These are phyloP conservation scores for Leptinotarsa lineolata DNA, from an alignment of 1,140 invertebrate genomes.

Conservation along the genomic window DNA sequence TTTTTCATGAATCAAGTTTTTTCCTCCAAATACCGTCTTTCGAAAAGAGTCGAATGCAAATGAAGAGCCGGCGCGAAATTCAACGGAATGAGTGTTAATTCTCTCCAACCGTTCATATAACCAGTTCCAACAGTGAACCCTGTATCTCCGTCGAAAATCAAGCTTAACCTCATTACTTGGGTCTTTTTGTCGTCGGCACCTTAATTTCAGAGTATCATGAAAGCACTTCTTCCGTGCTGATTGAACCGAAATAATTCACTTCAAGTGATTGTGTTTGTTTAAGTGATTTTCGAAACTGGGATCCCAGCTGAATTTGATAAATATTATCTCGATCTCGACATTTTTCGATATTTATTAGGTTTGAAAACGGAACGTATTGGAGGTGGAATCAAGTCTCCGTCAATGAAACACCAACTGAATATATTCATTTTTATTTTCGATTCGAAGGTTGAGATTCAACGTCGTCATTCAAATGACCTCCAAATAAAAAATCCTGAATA, in stretches of 20 bases:
- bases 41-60: too few relatives aligned
- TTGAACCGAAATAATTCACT: slow-evolving; percentile 26
- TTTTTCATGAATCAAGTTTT: too few relatives aligned
- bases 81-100: too few relatives aligned
- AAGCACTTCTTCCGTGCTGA: slow-evolving; percentile 19
- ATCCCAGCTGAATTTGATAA: slow-evolving; percentile 18
- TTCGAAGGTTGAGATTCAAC: background rate
- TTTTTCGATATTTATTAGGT: slow-evolving; percentile 17
- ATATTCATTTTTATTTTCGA: background rate
- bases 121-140: background rate
- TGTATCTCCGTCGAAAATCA: slow-evolving; percentile 1
- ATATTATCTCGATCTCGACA: slow-evolving; percentile 10
- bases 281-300: slow-evolving; percentile 20
- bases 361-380: background rate
- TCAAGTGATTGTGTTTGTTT: slow-evolving; percentile 26
- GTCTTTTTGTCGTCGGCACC: slow-evolving; percentile 22
- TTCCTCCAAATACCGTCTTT: too few relatives aligned
- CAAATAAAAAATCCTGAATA: background rate
- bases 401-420: background rate
- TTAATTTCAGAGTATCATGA: slow-evolving; percentile 22
- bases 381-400: background rate
- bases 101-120: too few relatives aligned
- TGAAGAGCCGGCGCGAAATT: too few relatives aligned
- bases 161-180: background rate
- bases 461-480: background rate